Percentiles rank a stretch among this genome's conserved stretches.
Evolutionary conservation across 2,888 invertebrate genomes (phyloP).

Genomic region (Cactoblastis cactorum): DNA sequence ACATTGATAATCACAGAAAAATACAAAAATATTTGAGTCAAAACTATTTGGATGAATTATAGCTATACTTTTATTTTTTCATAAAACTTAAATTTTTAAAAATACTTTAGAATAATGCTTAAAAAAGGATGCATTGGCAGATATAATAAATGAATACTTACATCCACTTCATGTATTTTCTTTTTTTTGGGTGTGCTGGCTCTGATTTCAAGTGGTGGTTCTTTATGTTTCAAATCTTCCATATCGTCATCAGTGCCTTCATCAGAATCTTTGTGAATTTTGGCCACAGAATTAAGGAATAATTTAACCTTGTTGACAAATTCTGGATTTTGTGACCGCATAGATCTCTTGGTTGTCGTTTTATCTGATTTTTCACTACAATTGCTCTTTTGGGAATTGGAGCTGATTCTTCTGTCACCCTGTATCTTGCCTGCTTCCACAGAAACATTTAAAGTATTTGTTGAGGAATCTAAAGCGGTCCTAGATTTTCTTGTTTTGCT

Average conservation of each 20-base stretch:
- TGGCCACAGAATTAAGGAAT: constrained; percentile 78
- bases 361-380: constrained; percentile 63
- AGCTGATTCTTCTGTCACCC: constrained; percentile 50
- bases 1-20: constrained; percentile 10
- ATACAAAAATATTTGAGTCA: background rate
- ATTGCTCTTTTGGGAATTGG: constrained; percentile 55
- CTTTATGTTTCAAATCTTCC: constrained; percentile 33
- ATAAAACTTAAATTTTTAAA: no score
- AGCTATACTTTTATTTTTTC: no score
- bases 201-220: constrained; percentile 30
- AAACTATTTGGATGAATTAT: no score
- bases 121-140: no score
- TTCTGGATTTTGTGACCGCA: constrained; percentile 82
- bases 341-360: constrained; percentile 61
- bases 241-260: constrained; percentile 44
- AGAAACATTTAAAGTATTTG: constrained; percentile 58
- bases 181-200: constrained; percentile 37
- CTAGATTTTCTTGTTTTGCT: constrained; percentile 71
- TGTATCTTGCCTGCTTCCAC: constrained; percentile 52
- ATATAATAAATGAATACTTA: no score
- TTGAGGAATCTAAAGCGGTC: constrained; percentile 62
- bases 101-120: no score
- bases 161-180: constrained; percentile 29
- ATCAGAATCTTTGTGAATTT: constrained; percentile 49
- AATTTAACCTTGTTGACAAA: constrained; percentile 81